Evolutionary conservation across 2,113 vertebrate genomes (phyloP), one percentile per base, ranked within the genome.

Genomic region (Ceuthmochares aereus): DNA sequence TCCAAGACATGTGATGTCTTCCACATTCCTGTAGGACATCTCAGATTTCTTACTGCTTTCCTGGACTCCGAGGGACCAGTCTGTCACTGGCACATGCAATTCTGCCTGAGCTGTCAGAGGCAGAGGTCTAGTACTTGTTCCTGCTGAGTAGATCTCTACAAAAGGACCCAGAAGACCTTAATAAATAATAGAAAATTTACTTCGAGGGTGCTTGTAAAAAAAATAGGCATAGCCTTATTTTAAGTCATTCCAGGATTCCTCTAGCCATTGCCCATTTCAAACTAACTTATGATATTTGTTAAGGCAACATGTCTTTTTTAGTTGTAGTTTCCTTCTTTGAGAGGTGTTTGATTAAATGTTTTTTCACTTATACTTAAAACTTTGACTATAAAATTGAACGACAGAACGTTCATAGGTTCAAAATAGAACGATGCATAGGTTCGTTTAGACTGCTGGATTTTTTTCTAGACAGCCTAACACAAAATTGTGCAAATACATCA

Each of bases 31-130:
- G 55, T 42, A 92, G 79, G 79, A 81, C 37, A 74, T 93, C 63
- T 94, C 76, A 10, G 67, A 77, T 92, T 84, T 93, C 88, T 51
- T 45, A 55, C n/a, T 51, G 42, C 58, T 93, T 95, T 90, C 81
- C 76, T 88, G 89, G 86, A 49, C 87, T 93, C 69, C 15, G 67
- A 68, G 43, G 78, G 43, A 81, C 42, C 42, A 58, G 14, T 0
- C 1, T 34, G 51, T 92, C 88, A 92, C 79, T 66, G 63, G 47
- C 42, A 14, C 85, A 83, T 0, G 0, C 2, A 0, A 66, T 72
- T 62, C 79, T 80, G 36, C 55, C 85, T n/a, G 67, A n/a, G n/a
- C 40, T 5, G 2, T 66, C 2, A 1, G 62, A 87, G 64, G 32
- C 51, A 70, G 52, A 76, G 40, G 36, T 42, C 72, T 56, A 78